A percentile compares a stretch with the other conserved stretches of the same genome.
Evolutionary conservation across 2,888 invertebrate species (phyloP).

Genomic region (Augochlorella aurata): DNA sequence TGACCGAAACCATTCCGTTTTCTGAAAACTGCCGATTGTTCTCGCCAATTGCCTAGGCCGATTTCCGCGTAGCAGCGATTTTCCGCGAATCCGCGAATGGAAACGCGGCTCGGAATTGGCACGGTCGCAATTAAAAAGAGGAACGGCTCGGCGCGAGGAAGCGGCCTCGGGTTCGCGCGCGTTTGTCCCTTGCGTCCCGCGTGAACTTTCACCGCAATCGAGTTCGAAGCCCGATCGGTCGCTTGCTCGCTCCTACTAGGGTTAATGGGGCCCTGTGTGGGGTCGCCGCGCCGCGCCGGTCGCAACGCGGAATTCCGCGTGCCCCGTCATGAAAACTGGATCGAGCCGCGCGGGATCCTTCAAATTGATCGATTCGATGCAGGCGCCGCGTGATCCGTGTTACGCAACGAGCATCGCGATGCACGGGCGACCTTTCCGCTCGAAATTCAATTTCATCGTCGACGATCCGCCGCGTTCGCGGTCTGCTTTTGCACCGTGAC

Average conservation of each 20-base stretch:
- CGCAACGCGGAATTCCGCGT: slow-evolving; percentile 57
- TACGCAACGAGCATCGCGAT: slow-evolving; percentile 26
- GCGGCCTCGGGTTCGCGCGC: slow-evolving; percentile 19
- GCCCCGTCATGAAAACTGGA: slow-evolving; percentile 67
- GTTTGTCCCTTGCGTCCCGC: slow-evolving; percentile 21
- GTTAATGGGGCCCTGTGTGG: slow-evolving; percentile 59
- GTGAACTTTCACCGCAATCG: slow-evolving; percentile 74
- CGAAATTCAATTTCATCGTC: slow-evolving; percentile 32
- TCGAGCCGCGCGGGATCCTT: slow-evolving; percentile 60
- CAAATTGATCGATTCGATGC: slow-evolving; percentile 68
- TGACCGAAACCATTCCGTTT: background rate
- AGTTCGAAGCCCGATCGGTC: slow-evolving; percentile 73
- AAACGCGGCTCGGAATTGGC: slow-evolving; percentile 48
- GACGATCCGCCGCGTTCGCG: background rate
- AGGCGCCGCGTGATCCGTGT: slow-evolving; percentile 16
- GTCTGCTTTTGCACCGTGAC: slow-evolving; percentile 7
- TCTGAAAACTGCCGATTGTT: background rate
- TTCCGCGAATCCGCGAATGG: slow-evolving; percentile 43
- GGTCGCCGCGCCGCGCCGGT: slow-evolving; percentile 30
- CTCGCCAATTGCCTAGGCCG: slow-evolving; percentile 31
- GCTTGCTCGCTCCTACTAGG: slow-evolving; percentile 64
- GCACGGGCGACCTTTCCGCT: slow-evolving; percentile 21
- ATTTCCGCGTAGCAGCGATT: slow-evolving; percentile 37
- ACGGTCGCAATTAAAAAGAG: slow-evolving; percentile 55
- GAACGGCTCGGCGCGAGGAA: slow-evolving; percentile 17